Evolutionary conservation across 2,113 vertebrate species (phyloP).

Genomic region (Chaetops frenatus): DNA sequence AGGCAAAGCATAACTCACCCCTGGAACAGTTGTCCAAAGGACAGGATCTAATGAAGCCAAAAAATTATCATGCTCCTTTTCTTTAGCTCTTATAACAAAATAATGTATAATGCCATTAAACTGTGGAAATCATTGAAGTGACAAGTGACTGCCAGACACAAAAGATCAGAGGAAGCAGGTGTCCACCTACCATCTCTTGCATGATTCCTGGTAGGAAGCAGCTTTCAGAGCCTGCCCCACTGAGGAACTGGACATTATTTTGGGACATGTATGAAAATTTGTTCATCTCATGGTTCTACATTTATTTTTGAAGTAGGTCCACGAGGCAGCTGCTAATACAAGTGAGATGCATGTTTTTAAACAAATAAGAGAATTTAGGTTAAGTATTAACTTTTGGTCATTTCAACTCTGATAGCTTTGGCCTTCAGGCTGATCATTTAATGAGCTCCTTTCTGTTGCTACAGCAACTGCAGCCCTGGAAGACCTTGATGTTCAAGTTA

Average conservation of each 20-base stretch:
- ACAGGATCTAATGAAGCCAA: background rate
- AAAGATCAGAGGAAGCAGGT: background rate
- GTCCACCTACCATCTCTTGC: background rate
- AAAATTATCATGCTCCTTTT: background rate
- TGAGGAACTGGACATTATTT: background rate
- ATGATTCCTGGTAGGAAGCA: background rate
- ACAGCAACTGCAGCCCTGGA: constrained; percentile 50
- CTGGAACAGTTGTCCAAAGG: background rate
- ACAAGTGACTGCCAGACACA: background rate
- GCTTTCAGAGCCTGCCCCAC: background rate
- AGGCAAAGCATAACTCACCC: background rate
- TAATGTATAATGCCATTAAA: background rate
- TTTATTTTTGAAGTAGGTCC: background rate
- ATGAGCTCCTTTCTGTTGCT: constrained; percentile 59
- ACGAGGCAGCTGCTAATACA: background rate
- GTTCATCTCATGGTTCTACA: background rate
- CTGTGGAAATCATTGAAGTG: background rate
- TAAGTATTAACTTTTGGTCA: constrained; percentile 70
- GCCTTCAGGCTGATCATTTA: constrained; percentile 70
- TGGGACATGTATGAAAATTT: background rate
- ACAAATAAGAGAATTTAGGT: constrained; percentile 52
- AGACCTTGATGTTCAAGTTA: constrained; percentile 66
- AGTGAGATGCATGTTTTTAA: constrained; percentile 35
- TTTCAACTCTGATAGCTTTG: constrained; percentile 59
- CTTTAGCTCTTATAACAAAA: background rate